Conservation (phyloP, 2,113 vertebrate species). For the Myrmecobius fasciatus region DNA sequence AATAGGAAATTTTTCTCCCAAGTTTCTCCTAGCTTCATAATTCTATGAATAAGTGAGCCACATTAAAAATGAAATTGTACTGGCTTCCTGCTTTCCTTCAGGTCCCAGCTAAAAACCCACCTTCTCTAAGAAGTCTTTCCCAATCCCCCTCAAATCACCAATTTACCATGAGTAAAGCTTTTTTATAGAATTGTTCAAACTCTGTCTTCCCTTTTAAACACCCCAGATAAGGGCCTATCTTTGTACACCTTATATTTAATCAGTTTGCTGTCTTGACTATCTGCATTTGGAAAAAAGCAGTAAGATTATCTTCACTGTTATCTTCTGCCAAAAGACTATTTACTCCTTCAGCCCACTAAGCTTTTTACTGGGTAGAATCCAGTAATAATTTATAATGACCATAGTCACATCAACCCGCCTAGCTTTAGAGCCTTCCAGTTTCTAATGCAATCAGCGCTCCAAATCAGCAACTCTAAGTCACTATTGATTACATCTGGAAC, state of each 20-base stretch:
- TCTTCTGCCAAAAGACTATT: slow-evolving; percentile 59
- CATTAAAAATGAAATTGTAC: neutral
- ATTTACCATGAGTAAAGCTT: neutral
- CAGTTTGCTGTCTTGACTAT: neutral
- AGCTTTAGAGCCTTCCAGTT: slow-evolving; percentile 36
- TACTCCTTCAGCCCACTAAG: slow-evolving; percentile 36
- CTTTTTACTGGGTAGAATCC: slow-evolving; percentile 22
- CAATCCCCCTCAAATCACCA: neutral
- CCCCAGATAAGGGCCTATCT: neutral
- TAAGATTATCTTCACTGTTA: slow-evolving; percentile 22
- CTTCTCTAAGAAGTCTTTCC: neutral
- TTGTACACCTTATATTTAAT: neutral
- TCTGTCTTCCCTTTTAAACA: no score
- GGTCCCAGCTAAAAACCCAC: neutral
- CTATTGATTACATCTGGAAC: slow-evolving; percentile 31
- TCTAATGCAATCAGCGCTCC: slow-evolving; percentile 13
- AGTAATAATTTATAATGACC: neutral
- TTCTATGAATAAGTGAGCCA: neutral
- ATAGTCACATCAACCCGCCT: neutral
- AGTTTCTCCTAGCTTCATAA: neutral
- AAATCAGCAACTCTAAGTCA: slow-evolving; percentile 25
- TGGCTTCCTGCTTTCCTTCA: neutral
- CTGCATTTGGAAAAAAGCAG: slow-evolving; percentile 49
- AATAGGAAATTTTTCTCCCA: neutral
- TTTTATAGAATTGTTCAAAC: neutral